These are phyloP conservation scores for Apamea anceps DNA, from an alignment of 2,888 invertebrate species.

Conservation along the genomic window DNA sequence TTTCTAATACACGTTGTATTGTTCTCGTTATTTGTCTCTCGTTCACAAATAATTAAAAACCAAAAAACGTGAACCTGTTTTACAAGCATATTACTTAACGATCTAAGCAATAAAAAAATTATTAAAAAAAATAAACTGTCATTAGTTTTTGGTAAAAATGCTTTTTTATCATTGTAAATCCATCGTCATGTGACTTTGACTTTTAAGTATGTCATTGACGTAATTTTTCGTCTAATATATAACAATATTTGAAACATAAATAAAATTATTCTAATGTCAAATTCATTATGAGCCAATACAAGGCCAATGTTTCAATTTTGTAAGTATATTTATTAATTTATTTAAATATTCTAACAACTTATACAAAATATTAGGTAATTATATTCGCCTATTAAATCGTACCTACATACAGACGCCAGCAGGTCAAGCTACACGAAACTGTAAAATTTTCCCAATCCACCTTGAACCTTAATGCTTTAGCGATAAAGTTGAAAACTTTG, in stretches of 20 bases:
- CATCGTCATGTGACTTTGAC: background rate
- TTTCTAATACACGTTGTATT: background rate
- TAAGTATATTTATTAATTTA: conserved; percentile 2
- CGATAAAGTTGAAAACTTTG: too few species aligned
- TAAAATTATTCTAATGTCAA: background rate
- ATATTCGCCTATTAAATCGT: background rate
- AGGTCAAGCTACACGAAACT: too few species aligned
- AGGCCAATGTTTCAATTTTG: background rate
- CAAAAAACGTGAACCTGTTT: background rate
- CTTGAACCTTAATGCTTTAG: too few species aligned
- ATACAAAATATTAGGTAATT: background rate
- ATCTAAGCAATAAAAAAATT: background rate
- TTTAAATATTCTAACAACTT: background rate
- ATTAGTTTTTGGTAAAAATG: background rate
- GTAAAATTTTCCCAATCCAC: too few species aligned
- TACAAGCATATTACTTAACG: background rate
- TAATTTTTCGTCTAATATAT: too few species aligned
- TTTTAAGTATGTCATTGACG: background rate
- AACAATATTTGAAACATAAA: background rate
- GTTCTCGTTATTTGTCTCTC: background rate
- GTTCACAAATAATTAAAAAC: background rate
- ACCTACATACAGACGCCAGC: too few species aligned
- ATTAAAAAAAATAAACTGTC: background rate
- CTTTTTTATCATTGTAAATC: background rate
- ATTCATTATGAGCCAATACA: background rate